Evolutionary conservation across 2,888 invertebrate genomes (phyloP).

Genomic region (Cerastis rubricosa): DNA sequence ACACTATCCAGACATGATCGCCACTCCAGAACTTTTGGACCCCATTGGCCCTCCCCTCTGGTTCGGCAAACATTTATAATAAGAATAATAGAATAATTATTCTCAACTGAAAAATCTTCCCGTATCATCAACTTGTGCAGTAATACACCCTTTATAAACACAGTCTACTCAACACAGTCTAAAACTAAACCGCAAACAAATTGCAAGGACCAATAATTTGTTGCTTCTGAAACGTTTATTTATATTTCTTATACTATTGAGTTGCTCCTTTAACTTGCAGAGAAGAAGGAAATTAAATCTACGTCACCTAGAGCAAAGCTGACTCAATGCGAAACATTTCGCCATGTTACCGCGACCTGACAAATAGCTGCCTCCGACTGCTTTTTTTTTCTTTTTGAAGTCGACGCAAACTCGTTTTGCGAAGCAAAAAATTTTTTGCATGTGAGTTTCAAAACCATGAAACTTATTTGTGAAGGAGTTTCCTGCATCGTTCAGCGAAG

Average conservation of each 20-base stretch:
- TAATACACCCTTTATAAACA: not conserved
- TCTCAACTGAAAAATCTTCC: no score
- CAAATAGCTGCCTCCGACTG: constrained; percentile 45
- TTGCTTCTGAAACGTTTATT: constrained; percentile 29
- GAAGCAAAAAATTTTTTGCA: not conserved
- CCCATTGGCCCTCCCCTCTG: no score
- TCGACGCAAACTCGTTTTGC: constrained; percentile 26
- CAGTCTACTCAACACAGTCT: not conserved
- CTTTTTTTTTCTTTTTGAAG: constrained; percentile 22
- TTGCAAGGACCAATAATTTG: constrained; percentile 42
- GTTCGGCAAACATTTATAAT: no score
- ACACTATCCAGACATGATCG: no score
- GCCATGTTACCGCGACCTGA: constrained; percentile 39
- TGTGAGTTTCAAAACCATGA: not conserved
- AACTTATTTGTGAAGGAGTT: not conserved
- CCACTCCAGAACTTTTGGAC: no score
- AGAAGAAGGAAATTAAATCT: constrained; percentile 62
- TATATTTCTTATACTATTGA: constrained; percentile 32
- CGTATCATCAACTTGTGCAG: not conserved
- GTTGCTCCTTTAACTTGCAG: constrained; percentile 48
- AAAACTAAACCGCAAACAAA: constrained; percentile 27
- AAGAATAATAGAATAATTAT: no score
- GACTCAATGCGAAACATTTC: constrained; percentile 53
- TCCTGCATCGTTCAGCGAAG: not conserved
- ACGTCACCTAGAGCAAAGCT: constrained; percentile 36